phyloP scores from a whole-genome alignment of 2,888 invertebrate species.

The Cordilura impudica region DNA sequence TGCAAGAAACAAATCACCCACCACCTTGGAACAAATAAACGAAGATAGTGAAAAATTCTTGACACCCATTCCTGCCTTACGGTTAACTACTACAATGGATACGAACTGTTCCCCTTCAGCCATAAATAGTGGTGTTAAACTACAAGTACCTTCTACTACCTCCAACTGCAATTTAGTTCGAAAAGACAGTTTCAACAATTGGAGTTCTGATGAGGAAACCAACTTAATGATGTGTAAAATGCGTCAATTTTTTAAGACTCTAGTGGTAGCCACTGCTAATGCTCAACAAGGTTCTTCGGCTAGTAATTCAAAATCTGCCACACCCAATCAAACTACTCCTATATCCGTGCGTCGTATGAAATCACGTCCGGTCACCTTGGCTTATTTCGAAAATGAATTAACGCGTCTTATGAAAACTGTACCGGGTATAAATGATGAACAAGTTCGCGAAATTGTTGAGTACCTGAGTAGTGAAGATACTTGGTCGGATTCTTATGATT shows the following conservation, averaged over 20 bases:
- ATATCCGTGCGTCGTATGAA: conserved; percentile 78
- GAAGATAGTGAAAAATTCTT: conserved; percentile 77
- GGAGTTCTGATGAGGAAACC: conserved; percentile 96
- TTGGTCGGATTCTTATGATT: conserved; percentile 96
- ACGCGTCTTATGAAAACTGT: conserved; percentile 95
- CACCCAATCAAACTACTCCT: conserved; percentile 78
- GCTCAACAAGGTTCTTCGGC: conserved; percentile 75
- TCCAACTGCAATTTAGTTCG: conserved; percentile 81
- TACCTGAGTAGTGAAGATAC: conserved; percentile 95
- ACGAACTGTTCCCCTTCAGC: conserved; percentile 25
- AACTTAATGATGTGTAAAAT: conserved; percentile 97
- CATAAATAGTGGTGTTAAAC: conserved; percentile 39
- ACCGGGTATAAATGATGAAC: conserved; percentile 92
- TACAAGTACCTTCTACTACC: conserved; percentile 72
- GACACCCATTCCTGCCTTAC: conserved; percentile 63
- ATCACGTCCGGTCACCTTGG: conserved; percentile 89
- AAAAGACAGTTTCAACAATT: conserved; percentile 94
- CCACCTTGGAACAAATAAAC: conserved; percentile 69
- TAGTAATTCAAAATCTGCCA: conserved; percentile 65
- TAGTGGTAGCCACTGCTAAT: conserved; percentile 84
- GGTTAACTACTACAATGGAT: conserved; percentile 60
- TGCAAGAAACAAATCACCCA: conserved; percentile 68
- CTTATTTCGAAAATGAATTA: conserved; percentile 93
- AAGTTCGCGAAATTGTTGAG: conserved; percentile 94
- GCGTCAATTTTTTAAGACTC: conserved; percentile 94